These are phyloP conservation scores for Mus minutoides DNA, from an alignment of 2,797 vertebrate genomes.

Conservation along the genomic window DNA sequence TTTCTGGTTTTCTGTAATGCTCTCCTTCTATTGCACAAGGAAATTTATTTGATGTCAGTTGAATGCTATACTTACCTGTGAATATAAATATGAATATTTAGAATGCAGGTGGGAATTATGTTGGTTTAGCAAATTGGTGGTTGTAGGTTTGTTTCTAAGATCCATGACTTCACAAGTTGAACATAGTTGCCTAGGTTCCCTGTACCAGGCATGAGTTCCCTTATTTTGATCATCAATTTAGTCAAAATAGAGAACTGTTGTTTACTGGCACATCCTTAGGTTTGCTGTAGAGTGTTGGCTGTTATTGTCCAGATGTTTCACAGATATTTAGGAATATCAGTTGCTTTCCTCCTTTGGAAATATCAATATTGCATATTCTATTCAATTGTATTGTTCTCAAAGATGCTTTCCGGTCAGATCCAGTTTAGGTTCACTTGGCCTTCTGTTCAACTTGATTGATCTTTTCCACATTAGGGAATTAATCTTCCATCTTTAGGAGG, in stretches of 20 bases:
- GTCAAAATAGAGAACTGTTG: neutral
- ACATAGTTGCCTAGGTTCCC: neutral
- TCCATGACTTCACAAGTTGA: neutral
- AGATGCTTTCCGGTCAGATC: neutral
- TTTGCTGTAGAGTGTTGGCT: neutral
- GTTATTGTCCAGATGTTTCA: neutral
- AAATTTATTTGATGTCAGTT: neutral
- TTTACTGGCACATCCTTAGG: neutral
- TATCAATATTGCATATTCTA: neutral
- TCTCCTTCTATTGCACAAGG: neutral
- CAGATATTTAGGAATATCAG: neutral
- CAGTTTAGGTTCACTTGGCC: neutral
- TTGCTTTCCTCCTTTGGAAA: neutral
- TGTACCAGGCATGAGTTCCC: neutral
- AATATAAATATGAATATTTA: neutral
- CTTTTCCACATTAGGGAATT: neutral
- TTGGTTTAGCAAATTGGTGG: neutral
- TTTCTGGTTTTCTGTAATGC: neutral
- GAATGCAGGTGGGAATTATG: neutral
- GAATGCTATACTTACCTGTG: neutral
- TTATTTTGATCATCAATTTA: neutral
- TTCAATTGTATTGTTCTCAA: neutral
- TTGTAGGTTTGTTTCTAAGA: neutral
- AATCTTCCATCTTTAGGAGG: neutral
- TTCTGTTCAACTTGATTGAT: neutral